phyloP scores from a whole-genome alignment of 1,140 invertebrate species.

The Trichoplusia ni region DNA sequence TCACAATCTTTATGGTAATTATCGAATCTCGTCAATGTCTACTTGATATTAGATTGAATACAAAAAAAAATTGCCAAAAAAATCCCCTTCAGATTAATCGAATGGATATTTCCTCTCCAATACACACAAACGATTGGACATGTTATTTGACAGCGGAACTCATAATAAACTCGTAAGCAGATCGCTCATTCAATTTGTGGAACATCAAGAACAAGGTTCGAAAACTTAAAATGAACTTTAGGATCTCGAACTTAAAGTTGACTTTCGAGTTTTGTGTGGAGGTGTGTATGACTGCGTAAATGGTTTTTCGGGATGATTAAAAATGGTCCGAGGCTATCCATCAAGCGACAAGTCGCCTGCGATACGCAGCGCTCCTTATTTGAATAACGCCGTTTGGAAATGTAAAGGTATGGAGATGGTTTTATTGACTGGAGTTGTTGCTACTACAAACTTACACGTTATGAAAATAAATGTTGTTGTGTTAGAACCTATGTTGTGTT shows the following conservation, averaged over 20 bases:
- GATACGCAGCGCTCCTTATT: constrained; percentile 64
- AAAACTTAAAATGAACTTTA: constrained; percentile 5
- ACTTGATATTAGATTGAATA: too few relatives aligned
- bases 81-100: neutral
- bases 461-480: too few relatives aligned
- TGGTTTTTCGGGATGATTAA: constrained; percentile 58
- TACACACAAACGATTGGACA: constrained; percentile 19
- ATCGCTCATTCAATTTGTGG: constrained; percentile 7
- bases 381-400: constrained; percentile 56
- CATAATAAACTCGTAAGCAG: constrained; percentile 36
- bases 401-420: neutral
- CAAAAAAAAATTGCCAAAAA: too few relatives aligned
- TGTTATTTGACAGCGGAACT: constrained; percentile 46
- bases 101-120: neutral
- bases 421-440: too few relatives aligned
- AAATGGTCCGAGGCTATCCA: constrained; percentile 69
- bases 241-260: neutral
- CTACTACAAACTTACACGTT: too few relatives aligned
- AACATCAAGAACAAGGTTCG: neutral
- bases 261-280: constrained; percentile 7
- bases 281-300: constrained; percentile 12
- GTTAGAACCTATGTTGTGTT: too few relatives aligned
- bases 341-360: constrained; percentile 62
- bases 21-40: too few relatives aligned
- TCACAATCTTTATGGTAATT: too few relatives aligned